Base-by-base conservation (phyloP, 2,888 invertebrate species). In the Nysson spinosus region DNA sequence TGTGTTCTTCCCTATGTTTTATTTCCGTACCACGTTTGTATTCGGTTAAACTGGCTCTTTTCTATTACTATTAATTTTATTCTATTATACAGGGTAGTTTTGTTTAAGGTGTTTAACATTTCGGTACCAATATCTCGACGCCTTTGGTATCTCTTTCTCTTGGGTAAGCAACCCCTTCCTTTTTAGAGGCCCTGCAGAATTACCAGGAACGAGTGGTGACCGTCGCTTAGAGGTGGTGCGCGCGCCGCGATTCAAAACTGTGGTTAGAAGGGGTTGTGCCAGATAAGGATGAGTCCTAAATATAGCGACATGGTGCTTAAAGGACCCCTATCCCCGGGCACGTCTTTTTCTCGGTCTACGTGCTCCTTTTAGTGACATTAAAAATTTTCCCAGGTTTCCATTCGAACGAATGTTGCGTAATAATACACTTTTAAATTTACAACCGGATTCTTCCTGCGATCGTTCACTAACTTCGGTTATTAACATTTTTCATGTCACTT, bases 221-320 rank as follows among this genome's bases (percentile, higher is more conserved):
- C 51, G 62, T 43, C 69, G 72, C 65, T 66, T 75, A 57, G 66
- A 52, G 66, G 64, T 55, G 69, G 52, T 80, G 82, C 78, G 81
- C 78, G 76, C 77, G 81, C 70, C 73, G 70, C 76, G 68, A 80
- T 82, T 83, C 78, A 79, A 82, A 82, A 82, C 76, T 77, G 75
- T 63, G 79, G 73, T 78, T 76, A 75, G 77, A 69, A 73, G 71
- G 69, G 69, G 63, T 68, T 68, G 72, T 52, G 40, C 63, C 61
- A 67, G 74, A 72, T 75, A 78, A 75, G 72, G 72, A 75, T 63
- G 69, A 66, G 65, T 61, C 60, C 62, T 75, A 76, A 74, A 75
- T 76, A 74, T 72, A 75, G 76, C 65, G 69, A 71, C 69, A 62
- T 49, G 43, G 62, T 72, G 57, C 63, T 74, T 72, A 76, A 74